These are phyloP conservation scores for Cheirogaleus major DNA, from an alignment of 2,797 vertebrate species.

Conservation along the genomic window DNA sequence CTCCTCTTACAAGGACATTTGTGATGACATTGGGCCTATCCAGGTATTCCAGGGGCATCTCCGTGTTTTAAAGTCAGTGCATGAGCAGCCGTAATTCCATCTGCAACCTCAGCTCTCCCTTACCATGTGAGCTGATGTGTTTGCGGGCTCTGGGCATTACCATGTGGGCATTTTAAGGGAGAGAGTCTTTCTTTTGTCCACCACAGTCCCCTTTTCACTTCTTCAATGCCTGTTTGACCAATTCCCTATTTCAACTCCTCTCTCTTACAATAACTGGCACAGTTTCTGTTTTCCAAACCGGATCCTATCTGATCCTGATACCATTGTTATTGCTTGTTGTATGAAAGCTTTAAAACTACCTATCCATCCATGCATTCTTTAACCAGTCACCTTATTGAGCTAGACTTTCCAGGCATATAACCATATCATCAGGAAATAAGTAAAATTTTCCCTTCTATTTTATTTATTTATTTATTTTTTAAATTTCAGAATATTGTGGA, in stretches of 20 bases:
- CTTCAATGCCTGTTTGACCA: background rate
- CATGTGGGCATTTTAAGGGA: background rate
- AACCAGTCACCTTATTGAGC: background rate
- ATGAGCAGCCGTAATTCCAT: background rate
- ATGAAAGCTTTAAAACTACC: background rate
- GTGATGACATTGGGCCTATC: background rate
- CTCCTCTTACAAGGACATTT: background rate
- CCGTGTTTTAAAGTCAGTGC: background rate
- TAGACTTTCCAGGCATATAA: background rate
- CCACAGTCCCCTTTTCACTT: background rate
- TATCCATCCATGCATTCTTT: background rate
- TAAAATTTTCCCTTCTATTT: background rate
- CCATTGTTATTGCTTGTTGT: background rate
- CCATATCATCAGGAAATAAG: background rate
- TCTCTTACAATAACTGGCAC: background rate
- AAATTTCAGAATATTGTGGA: no score
- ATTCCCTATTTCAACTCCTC: background rate
- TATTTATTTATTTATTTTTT: no score
- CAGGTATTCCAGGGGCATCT: no score
- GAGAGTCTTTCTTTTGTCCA: background rate
- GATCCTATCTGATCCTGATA: background rate
- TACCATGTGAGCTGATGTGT: background rate
- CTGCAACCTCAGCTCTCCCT: no score
- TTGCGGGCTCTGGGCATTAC: background rate
- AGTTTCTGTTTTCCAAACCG: background rate